Conservation (phyloP, 2,797 vertebrate genomes). For the Anas capensis region DNA sequence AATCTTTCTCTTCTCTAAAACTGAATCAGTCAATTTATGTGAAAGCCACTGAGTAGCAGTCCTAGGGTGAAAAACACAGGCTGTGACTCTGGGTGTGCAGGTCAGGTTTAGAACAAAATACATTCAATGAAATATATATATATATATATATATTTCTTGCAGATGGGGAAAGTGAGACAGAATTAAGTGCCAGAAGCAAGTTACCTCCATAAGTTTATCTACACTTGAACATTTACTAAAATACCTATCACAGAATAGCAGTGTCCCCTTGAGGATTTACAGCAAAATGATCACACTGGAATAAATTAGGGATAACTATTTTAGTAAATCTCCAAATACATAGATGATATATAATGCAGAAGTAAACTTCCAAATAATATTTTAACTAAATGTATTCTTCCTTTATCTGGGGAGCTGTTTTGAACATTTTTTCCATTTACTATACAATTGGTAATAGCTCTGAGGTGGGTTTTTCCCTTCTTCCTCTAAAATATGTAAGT, state of each 20-base stretch:
- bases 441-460: neutral
- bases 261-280: constrained; percentile 35
- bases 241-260: neutral
- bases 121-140: neutral
- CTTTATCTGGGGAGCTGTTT: neutral
- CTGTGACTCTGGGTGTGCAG: neutral
- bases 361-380: neutral
- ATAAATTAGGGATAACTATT: constrained; percentile 5
- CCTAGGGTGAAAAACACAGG: neutral
- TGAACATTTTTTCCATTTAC: neutral
- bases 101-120: neutral
- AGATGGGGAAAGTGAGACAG: neutral
- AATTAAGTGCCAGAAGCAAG: neutral
- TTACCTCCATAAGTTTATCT: constrained; percentile 7
- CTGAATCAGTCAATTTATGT: neutral
- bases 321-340: neutral
- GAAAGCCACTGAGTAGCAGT: neutral
- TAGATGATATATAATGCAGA: neutral
- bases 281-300: neutral
- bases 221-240: neutral
- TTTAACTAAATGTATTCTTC: neutral
- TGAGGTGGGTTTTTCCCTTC: neutral
- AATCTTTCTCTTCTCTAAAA: neutral
- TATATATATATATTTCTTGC: neutral
- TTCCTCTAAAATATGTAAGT: neutral